phyloP scores from a whole-genome alignment of 2,888 invertebrate genomes.

The Hirudinaria manillensis region DNA sequence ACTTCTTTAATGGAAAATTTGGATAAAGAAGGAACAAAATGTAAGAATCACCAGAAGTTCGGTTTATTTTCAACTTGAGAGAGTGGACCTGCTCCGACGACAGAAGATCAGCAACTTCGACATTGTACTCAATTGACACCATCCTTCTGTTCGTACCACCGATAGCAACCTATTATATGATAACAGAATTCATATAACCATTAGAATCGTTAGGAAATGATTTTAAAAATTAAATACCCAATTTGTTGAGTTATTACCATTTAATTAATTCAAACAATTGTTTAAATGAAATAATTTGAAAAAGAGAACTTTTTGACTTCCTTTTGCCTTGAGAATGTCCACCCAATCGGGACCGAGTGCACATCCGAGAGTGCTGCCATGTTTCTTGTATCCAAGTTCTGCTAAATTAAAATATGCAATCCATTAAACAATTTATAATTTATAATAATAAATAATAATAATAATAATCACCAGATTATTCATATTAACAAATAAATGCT shows the following conservation, averaged over 20 bases:
- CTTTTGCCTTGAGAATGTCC: slow-evolving; percentile 60
- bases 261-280: no score
- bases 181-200: background rate
- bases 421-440: background rate
- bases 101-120: slow-evolving; percentile 51
- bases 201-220: no score
- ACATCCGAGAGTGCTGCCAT: slow-evolving; percentile 61
- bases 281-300: background rate
- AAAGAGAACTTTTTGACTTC: background rate
- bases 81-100: slow-evolving; percentile 42
- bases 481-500: no score
- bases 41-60: background rate
- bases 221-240: no score
- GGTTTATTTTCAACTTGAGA: slow-evolving; percentile 2
- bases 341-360: slow-evolving; percentile 98
- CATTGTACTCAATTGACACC: slow-evolving; percentile 50
- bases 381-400: background rate
- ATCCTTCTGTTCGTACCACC: background rate
- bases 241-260: no score
- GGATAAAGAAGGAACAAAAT: background rate
- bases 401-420: background rate
- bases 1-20: background rate
- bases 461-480: background rate
- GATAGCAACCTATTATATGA: background rate
- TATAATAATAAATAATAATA: slow-evolving; percentile 7